These are phyloP conservation scores for Ommatoiulus sabulosus DNA, from an alignment of 2,888 invertebrate genomes.

Conservation along the genomic window DNA sequence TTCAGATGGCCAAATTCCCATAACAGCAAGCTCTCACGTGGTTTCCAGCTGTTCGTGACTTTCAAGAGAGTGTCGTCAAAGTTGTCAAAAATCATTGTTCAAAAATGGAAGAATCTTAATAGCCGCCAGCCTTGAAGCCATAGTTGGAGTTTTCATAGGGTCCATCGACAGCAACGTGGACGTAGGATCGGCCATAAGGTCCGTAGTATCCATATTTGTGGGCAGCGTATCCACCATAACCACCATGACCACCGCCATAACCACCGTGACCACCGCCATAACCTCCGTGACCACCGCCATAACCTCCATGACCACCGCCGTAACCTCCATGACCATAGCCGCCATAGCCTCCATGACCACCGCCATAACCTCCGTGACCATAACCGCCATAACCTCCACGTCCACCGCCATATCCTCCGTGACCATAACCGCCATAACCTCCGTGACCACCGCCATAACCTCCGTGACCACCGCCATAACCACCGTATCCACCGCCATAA, in stretches of 20 bases:
- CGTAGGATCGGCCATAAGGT: constrained; percentile 56
- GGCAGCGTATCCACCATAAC: constrained; percentile 54
- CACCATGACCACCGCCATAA: constrained; percentile 54
- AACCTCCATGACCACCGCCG: constrained; percentile 47
- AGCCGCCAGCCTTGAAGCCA: constrained; percentile 56
- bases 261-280: constrained; percentile 52
- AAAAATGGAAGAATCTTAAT: constrained; percentile 30
- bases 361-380: constrained; percentile 56
- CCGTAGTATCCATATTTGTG: constrained; percentile 56
- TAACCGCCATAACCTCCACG: constrained; percentile 3
- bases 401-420: constrained; percentile 38
- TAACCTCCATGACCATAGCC: constrained; percentile 51
- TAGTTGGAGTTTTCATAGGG: constrained; percentile 57
- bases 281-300: constrained; percentile 53
- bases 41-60: no score
- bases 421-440: constrained; percentile 54
- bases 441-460: constrained; percentile 56
- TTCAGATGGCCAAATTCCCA: neutral
- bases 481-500: constrained; percentile 2
- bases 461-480: constrained; percentile 37
- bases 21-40: neutral
- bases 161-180: constrained; percentile 56
- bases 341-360: constrained; percentile 51
- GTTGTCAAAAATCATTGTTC: neutral
- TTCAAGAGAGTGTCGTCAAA: neutral